These are phyloP conservation scores for Dreissena polymorpha DNA, from an alignment of 1,140 invertebrate species.

Conservation along the genomic window DNA sequence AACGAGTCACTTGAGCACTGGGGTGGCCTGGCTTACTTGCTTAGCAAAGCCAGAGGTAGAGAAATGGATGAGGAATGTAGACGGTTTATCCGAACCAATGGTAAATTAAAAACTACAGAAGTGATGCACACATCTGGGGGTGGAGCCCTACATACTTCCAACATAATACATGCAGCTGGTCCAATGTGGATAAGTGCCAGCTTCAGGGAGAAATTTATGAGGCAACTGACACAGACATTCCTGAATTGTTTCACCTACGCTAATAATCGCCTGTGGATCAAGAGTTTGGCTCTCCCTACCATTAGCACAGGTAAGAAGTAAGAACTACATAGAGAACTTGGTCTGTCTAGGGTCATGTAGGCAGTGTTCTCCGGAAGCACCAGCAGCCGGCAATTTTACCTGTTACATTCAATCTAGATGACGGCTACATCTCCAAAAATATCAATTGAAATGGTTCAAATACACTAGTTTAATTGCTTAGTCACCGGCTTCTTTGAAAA, in stretches of 20 bases:
- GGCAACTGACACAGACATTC: conserved; percentile 57
- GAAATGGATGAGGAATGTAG: conserved; percentile 37
- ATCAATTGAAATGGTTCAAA: too few relatives aligned
- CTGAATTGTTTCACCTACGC: conserved; percentile 62
- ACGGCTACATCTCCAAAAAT: too few relatives aligned
- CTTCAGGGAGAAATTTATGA: conserved; percentile 25
- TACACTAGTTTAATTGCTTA: too few relatives aligned
- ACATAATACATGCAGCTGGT: conserved; percentile 62
- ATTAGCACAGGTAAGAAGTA: conserved; percentile 64
- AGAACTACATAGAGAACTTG: too few relatives aligned
- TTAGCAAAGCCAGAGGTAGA: conserved; percentile 33
- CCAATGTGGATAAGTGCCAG: conserved; percentile 43
- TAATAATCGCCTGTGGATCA: conserved; percentile 45
- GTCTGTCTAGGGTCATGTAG: too few relatives aligned
- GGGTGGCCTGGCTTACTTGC: conserved; percentile 49
- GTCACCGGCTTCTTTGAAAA: too few relatives aligned
- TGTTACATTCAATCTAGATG: too few relatives aligned
- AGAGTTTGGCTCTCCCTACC: conserved; percentile 62
- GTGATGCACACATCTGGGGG: conserved; percentile 47
- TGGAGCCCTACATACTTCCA: conserved; percentile 30
- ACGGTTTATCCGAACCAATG: conserved; percentile 6
- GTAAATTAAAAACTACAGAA: conserved; percentile 37
- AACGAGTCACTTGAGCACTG: conserved; percentile 44
- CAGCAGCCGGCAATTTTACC: too few relatives aligned
- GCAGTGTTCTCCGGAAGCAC: too few relatives aligned